Percentiles rank a stretch among this genome's conserved stretches.
These are phyloP conservation scores for Ictalurus punctatus DNA, from an alignment of 2,113 vertebrate species.

Conservation along the genomic window DNA sequence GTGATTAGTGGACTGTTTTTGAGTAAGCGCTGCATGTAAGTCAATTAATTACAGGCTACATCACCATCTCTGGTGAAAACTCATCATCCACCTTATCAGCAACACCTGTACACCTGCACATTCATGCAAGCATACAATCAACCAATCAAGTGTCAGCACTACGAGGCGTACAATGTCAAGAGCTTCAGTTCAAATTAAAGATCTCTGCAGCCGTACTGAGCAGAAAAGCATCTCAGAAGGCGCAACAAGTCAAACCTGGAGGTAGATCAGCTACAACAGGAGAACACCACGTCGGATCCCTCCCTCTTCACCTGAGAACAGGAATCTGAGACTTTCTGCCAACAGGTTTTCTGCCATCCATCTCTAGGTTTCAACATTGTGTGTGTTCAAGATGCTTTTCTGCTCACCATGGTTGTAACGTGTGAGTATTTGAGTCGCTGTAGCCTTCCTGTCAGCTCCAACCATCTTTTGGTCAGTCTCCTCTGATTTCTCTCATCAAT, in stretches of 20 bases:
- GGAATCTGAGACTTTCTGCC: not conserved
- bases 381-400: not conserved
- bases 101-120: not conserved
- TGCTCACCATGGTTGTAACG: not conserved
- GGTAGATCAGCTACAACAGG: no score
- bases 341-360: not conserved
- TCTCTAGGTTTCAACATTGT: not conserved
- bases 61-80: not conserved
- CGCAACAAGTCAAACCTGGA: not conserved
- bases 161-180: not conserved
- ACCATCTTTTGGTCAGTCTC: not conserved
- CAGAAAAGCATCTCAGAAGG: not conserved
- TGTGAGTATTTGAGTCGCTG: not conserved
- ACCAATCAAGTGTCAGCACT: not conserved
- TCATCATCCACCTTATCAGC: not conserved
- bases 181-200: no score
- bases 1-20: not conserved
- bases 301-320: not conserved
- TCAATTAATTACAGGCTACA: not conserved
- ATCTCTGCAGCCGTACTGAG: not conserved
- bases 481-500: not conserved
- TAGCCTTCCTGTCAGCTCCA: not conserved
- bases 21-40: not conserved
- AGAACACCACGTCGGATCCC: no score
- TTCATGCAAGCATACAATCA: not conserved